Percentiles rank a stretch among this genome's conserved stretches.
Evolutionary conservation across 2,888 invertebrate species (phyloP).

Genomic region (Netelia virgata): DNA sequence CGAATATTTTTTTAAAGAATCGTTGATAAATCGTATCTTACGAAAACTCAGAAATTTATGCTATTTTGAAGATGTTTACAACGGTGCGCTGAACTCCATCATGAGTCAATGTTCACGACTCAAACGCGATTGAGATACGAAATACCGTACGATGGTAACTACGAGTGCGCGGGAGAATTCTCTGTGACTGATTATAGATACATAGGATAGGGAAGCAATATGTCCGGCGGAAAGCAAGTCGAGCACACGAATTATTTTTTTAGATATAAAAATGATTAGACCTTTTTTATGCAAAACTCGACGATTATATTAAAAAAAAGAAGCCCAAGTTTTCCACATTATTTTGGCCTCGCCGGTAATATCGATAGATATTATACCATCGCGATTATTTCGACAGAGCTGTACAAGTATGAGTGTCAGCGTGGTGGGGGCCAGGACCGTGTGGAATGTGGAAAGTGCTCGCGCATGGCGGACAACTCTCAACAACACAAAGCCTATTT

Average conservation of each 20-base stretch:
- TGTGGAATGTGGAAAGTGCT: constrained; percentile 20
- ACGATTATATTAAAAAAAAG: too few species aligned
- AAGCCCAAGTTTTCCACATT: too few species aligned
- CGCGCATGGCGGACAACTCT: constrained; percentile 67
- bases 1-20: neutral
- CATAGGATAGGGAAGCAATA: too few species aligned
- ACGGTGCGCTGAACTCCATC: neutral
- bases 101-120: neutral
- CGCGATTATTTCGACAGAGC: too few species aligned
- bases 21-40: neutral
- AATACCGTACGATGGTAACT: neutral
- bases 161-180: neutral
- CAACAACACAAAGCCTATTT: constrained; percentile 70
- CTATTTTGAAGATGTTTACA: neutral
- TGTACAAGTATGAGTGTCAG: neutral
- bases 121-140: neutral
- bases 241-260: too few species aligned
- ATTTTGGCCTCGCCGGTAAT: too few species aligned
- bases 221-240: too few species aligned
- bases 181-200: neutral
- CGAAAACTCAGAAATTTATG: neutral
- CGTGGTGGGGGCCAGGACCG: neutral
- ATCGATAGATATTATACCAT: too few species aligned
- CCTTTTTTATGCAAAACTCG: too few species aligned
- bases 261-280: too few species aligned